A percentile compares a stretch with the other conserved stretches of the same genome.
These are phyloP conservation scores for Panagrolaimus sp. DNA, from an alignment of 1,140 invertebrate genomes.

Conservation along the genomic window DNA sequence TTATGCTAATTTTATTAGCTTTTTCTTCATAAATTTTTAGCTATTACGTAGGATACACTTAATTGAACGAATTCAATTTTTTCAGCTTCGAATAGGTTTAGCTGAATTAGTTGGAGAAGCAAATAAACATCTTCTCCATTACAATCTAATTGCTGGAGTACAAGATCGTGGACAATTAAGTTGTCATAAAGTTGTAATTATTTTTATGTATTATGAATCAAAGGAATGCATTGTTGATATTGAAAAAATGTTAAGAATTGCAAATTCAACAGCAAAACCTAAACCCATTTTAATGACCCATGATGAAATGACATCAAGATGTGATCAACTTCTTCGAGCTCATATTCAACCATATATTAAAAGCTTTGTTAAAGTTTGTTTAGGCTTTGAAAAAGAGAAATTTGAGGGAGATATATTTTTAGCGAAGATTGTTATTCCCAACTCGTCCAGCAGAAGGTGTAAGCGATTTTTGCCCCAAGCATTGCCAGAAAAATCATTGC, in stretches of 20 bases:
- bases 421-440: constrained; percentile 46
- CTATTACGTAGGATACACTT: too few species aligned
- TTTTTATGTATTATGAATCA: constrained; percentile 78
- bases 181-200: constrained; percentile 82
- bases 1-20: too few species aligned
- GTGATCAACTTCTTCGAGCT: constrained; percentile 30
- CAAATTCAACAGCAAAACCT: constrained; percentile 24
- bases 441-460: constrained; percentile 44
- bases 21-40: too few species aligned
- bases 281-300: constrained; percentile 21
- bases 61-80: too few species aligned
- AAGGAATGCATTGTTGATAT: constrained; percentile 74
- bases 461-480: constrained; percentile 45
- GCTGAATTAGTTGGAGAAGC: constrained; percentile 30
- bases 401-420: constrained; percentile 15
- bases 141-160: constrained; percentile 81
- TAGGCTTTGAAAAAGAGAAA: too few species aligned
- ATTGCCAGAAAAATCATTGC: constrained; percentile 32
- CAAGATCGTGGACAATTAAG: constrained; percentile 87
- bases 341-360: constrained; percentile 42
- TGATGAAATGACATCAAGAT: constrained; percentile 26
- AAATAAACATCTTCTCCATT: constrained; percentile 77
- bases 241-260: constrained; percentile 30
- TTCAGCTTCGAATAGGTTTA: constrained; percentile 34
- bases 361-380: constrained; percentile 35